These are phyloP conservation scores for Muntiacus reevesi DNA, from an alignment of 2,113 vertebrate species.

Conservation along the genomic window DNA sequence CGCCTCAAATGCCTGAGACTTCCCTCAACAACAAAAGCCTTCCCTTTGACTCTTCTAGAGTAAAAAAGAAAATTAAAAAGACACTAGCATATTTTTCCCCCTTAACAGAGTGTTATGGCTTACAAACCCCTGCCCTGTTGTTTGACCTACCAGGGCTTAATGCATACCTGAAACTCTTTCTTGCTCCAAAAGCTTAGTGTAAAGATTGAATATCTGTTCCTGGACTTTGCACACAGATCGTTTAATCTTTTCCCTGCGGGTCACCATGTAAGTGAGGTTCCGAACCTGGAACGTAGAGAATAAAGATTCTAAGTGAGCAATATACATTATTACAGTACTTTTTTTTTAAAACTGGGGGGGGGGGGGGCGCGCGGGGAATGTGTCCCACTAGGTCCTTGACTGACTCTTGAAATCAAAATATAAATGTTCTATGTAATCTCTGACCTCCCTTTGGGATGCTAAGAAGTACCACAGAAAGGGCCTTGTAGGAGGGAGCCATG, in stretches of 20 bases:
- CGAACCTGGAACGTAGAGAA: slow-evolving; percentile 87
- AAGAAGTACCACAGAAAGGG: neutral
- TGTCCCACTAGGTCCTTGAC: neutral
- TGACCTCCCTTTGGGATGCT: neutral
- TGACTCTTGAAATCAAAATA: slow-evolving; percentile 3
- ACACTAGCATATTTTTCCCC: neutral
- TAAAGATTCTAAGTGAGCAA: slow-evolving; percentile 65
- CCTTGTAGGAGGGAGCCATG: neutral
- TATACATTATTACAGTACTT: neutral
- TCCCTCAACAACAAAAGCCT: neutral
- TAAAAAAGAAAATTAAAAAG: neutral
- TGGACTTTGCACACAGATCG: slow-evolving; percentile 93
- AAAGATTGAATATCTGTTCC: slow-evolving; percentile 96
- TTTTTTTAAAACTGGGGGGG: neutral
- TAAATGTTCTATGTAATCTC: neutral
- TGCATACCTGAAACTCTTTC: slow-evolving; percentile 88
- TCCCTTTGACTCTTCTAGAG: neutral
- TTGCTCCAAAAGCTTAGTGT: slow-evolving; percentile 89
- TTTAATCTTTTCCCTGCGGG: slow-evolving; percentile 97
- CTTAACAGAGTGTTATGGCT: neutral
- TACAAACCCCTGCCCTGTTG: slow-evolving; percentile 5
- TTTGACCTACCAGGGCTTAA: slow-evolving; percentile 20
- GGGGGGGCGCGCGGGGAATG: rapidly evolving
- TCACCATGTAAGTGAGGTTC: slow-evolving; percentile 99
- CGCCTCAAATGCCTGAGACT: neutral